Evolutionary conservation across 2,888 invertebrate species (phyloP), one percentile per base, ranked within the genome.

Genomic region (Drosophila affinis): DNA sequence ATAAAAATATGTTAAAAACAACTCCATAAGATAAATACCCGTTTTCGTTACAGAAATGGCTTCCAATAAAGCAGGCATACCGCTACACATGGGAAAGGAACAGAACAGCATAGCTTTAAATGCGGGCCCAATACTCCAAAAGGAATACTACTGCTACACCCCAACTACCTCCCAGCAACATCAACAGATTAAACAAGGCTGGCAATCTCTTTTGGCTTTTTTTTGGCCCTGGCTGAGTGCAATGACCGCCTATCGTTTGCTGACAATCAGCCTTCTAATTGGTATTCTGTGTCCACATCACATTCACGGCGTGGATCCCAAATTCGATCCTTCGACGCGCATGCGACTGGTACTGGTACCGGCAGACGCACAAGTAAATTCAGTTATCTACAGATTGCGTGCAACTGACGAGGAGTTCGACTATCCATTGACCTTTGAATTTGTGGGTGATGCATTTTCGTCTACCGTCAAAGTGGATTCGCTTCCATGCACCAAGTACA

Each of bases 381-480:
- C 97, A 62, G 95, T 97, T 90, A 95, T 98, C 92, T 98, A 97
- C 93, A 94, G 97, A 87, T 94, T 98, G 84, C 95, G 97, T 89
- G 97, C 97, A 74, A 96, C 96, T 80, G 97, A 98, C 91, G 95
- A 97, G 68, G 96, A 96, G 92, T 96, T 96, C 91, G 96, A 97
- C 92, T 97, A 97, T 92, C 97, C 97, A 67, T 93, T 97, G 83
- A 94, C 94, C 79, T 97, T 97, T 93, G 95, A 96, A 87, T 94
- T 97, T 77, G 94, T 95, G 77, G 95, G 95, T 94, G 94, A 94
- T 91, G 95, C 95, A 88, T 95, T 96, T 80, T 95, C 95, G 74
- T 95, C 96, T 65, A 95, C 96, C 88, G 95, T 97, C 76, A 94
- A 95, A 81, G 94, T 97, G 76, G 96, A 97, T 90, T 95, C 95